Evolutionary conservation across 2,888 invertebrate species (phyloP), one percentile per base, ranked within the genome.

Genomic region (Nysson spinosus): DNA sequence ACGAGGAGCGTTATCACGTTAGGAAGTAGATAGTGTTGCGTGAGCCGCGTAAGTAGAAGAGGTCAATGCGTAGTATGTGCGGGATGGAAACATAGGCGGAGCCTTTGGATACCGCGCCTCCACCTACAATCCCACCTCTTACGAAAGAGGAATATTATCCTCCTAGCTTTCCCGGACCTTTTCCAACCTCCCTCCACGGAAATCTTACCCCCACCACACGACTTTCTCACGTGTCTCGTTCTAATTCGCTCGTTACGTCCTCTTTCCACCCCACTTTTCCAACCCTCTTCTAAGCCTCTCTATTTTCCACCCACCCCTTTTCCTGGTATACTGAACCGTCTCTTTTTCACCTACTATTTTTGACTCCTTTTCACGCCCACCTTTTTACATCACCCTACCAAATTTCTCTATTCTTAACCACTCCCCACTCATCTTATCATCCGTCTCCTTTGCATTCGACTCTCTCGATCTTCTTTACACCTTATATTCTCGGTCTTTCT

Each of bases 111-210:
- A n/a, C n/a, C n/a, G 26, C 69, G 79, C 80, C 79, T 76, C 81
- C 80, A 76, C 76, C 78, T 78, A 75, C 77, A 47, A 69, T 65
- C 79, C 78, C 82, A 78, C 79, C 82, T 80, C 81, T 79, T 72
- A 55, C 56, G n/a, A n/a, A n/a, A n/a, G n/a, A n/a, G n/a, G n/a
- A n/a, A n/a, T n/a, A n/a, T n/a, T 56, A 60, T 64, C 54, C 56
- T 42, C 61, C 61, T 40, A 50, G 52, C 46, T 76, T 74, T 75
- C 61, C 71, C 62, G 51, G 56, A 62, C 37, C 61, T 61, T 74
- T 69, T 74, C 44, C 70, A 47, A 39, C 52, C 44, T 22, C 22
- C 39, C 16, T 51, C 49, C 30, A 35, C 24, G 24, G n/a, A n/a
- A n/a, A n/a, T n/a, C n/a, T n/a, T n/a, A n/a, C 16, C 11, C 16